A percentile compares a stretch with the other conserved stretches of the same genome.
Evolutionary conservation across 2,113 vertebrate genomes (phyloP).

Genomic region (cattle (Bos taurus)): ARS-UCD2.0 NC_037337.1:88838501-88839000

Average conservation of each 20-base stretch:
- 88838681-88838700: neutral
- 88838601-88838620: neutral
- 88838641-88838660: neutral
- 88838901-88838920: neutral
- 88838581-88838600: neutral
- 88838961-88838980: neutral
- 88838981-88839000: neutral
- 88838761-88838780: neutral
- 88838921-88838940: neutral
- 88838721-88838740: neutral
- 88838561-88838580: neutral
- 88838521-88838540: neutral
- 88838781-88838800: neutral
- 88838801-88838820: neutral
- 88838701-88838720: neutral
- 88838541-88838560: neutral
- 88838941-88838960: neutral
- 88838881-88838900: neutral
- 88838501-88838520: neutral
- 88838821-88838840: neutral
- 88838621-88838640: neutral
- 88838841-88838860: neutral
- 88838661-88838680: neutral
- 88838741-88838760: neutral
- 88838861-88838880: slow-evolving; percentile 1